Evolutionary conservation across 2,888 invertebrate species (phyloP).

Genomic region (Colletes collaris): DNA sequence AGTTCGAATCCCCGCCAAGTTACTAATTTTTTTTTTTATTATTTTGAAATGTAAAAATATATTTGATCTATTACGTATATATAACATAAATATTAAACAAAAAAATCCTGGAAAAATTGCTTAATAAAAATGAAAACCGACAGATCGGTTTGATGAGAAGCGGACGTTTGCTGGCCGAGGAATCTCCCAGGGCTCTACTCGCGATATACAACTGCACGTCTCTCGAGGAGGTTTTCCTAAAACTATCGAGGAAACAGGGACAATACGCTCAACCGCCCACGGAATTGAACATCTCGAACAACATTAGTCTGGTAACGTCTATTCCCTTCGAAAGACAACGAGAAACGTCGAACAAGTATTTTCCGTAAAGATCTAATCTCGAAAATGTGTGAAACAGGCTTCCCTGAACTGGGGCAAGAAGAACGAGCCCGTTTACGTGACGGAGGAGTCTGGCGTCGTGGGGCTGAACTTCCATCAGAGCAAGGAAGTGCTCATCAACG

Average conservation of each 20-base stretch:
- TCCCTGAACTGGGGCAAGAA: slow-evolving; percentile 92
- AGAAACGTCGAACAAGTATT: no score
- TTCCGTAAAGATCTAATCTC: neutral
- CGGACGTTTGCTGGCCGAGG: slow-evolving; percentile 95
- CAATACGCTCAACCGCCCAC: slow-evolving; percentile 77
- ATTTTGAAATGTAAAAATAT: no score
- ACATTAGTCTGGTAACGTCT: slow-evolving; percentile 87
- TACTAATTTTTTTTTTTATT: no score
- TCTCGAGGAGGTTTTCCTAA: slow-evolving; percentile 96
- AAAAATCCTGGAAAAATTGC: no score
- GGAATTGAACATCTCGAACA: slow-evolving; percentile 89
- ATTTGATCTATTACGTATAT: no score
- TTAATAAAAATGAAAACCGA: no score
- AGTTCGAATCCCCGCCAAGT: no score
- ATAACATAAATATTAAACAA: no score
- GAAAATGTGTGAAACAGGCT: slow-evolving; percentile 82
- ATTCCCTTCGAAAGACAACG: neutral
- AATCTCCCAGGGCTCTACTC: slow-evolving; percentile 92
- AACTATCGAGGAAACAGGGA: slow-evolving; percentile 91
- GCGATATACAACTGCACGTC: slow-evolving; percentile 92
- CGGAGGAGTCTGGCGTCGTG: slow-evolving; percentile 93
- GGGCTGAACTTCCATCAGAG: slow-evolving; percentile 96
- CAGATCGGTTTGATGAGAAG: slow-evolving; percentile 98
- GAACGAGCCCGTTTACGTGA: slow-evolving; percentile 92
- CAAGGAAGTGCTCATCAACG: slow-evolving; percentile 93